Percentiles rank a stretch among this genome's conserved stretches.
phyloP scores from a whole-genome alignment of 2,888 invertebrate species.

The Orthonychiurus folsomi region DNA sequence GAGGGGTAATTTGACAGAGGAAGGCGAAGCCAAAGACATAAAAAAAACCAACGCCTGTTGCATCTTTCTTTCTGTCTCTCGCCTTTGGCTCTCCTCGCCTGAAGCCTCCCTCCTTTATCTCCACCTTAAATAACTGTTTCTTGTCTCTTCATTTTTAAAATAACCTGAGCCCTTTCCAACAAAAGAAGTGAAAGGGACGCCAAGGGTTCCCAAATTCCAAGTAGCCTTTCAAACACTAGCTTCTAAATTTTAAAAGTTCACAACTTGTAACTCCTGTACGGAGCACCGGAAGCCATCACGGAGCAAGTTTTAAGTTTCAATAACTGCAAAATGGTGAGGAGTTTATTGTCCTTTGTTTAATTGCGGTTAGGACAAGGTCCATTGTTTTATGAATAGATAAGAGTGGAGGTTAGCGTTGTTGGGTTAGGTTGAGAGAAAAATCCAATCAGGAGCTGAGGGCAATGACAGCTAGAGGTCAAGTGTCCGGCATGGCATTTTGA shows the following conservation, averaged over 20 bases:
- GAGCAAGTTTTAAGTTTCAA: too few species aligned
- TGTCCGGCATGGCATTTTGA: too few species aligned
- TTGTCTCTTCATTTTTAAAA: neutral
- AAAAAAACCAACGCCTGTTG: slow-evolving; percentile 1
- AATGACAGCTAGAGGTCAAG: too few species aligned
- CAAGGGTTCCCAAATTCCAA: neutral
- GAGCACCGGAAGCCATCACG: too few species aligned
- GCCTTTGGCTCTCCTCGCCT: neutral
- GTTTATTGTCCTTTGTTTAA: too few species aligned
- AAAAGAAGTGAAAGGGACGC: slow-evolving; percentile 1
- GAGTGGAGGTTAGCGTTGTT: too few species aligned
- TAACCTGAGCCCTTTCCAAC: neutral
- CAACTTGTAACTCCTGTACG: too few species aligned
- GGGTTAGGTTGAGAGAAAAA: too few species aligned
- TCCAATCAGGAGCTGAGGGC: too few species aligned
- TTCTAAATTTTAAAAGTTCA: neutral
- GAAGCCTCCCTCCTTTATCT: neutral
- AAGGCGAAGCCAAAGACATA: neutral
- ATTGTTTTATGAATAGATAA: too few species aligned
- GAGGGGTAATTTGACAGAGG: neutral
- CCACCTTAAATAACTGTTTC: neutral
- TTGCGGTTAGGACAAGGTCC: too few species aligned
- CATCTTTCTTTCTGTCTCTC: neutral
- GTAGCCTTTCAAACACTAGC: neutral
- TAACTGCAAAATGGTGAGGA: too few species aligned